Base-by-base conservation (phyloP, 2,113 vertebrate genomes). In the Propithecus coquereli region DNA sequence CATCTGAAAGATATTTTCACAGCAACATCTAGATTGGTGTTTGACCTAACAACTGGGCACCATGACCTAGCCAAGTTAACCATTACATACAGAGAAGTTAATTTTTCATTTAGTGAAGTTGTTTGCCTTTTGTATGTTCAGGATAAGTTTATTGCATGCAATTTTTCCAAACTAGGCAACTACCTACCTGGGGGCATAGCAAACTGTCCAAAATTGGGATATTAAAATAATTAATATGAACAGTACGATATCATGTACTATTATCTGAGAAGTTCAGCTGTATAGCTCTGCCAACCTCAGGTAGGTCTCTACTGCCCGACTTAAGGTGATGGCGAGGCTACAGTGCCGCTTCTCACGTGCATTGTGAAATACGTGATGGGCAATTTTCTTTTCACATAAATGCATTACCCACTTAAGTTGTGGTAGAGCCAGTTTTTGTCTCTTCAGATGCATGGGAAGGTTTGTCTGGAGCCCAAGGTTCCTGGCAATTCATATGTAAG, bases 341-440 rank as follows among this genome's bases (percentile, higher is more conserved):
- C n/a, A 61, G 25, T 18, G 4, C 9, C 13, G 0, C 16, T 25
- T 79, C 43, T 17, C 8, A 3, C 4, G 2, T 50, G n/a, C 74
- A 34, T 22, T 47, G 40, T 50, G 65, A 22, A 66, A 22, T 54
- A 43, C 27, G 22, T 34, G 23, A n/a, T 23, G 54, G 25, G 23
- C 50, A 61, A 54, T 70, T 45, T 84, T 93, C 65, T 65, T 85
- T 14, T 47, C 45, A 10, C 10, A 22, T 57, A 86, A 90, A 85
- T 40, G 73, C 25, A 59, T 34, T 63, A 57, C 59, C 52, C 27
- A 57, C 18, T 90, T 87, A 5, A 30, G 10, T 61, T 77, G 32
- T 0, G 3, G 27, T 32, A 65, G 54, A 85, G 34, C 47, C 13
- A 47, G 59, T 83, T 77, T 70, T 68, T 6, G 80, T 50, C 71